A percentile compares a stretch with the other conserved stretches of the same genome.
These are phyloP conservation scores for Pemphredon lugubris DNA, from an alignment of 2,888 invertebrate species.

Conservation along the genomic window DNA sequence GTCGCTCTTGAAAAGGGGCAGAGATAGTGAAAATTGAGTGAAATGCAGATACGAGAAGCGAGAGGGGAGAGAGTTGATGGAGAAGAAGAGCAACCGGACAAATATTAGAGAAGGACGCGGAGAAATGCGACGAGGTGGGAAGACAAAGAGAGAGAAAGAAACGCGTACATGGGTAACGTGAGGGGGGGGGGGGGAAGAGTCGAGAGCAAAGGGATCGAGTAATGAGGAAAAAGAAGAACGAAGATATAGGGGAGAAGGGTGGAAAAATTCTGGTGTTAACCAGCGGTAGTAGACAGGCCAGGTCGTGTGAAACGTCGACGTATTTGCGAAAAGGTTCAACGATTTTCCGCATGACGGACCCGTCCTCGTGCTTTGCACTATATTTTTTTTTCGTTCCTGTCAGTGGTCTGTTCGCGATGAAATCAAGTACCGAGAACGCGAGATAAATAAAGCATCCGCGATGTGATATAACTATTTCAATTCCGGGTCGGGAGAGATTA, in stretches of 20 bases:
- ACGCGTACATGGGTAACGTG: neutral
- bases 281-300: neutral
- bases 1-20: slow-evolving; percentile 10
- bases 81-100: neutral
- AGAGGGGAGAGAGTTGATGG: neutral
- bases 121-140: neutral
- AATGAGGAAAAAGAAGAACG: slow-evolving; percentile 26
- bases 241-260: neutral
- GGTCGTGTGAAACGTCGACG: slow-evolving; percentile 4
- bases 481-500: neutral
- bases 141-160: slow-evolving; percentile 2
- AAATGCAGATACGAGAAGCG: neutral
- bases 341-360: slow-evolving; percentile 9
- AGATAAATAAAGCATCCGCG: slow-evolving; percentile 28
- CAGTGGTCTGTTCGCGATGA: slow-evolving; percentile 19
- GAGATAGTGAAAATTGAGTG: slow-evolving; percentile 6
- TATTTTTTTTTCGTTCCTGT: slow-evolving; percentile 15
- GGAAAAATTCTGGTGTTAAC: slow-evolving; percentile 4
- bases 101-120: neutral
- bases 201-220: neutral
- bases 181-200: neutral
- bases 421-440: slow-evolving; percentile 32
- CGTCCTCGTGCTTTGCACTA: slow-evolving; percentile 11
- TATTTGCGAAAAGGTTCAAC: slow-evolving; percentile 14
- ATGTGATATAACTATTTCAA: neutral